These are phyloP conservation scores for Amphilophus citrinellus DNA, from an alignment of 2,113 vertebrate genomes.

Conservation along the genomic window DNA sequence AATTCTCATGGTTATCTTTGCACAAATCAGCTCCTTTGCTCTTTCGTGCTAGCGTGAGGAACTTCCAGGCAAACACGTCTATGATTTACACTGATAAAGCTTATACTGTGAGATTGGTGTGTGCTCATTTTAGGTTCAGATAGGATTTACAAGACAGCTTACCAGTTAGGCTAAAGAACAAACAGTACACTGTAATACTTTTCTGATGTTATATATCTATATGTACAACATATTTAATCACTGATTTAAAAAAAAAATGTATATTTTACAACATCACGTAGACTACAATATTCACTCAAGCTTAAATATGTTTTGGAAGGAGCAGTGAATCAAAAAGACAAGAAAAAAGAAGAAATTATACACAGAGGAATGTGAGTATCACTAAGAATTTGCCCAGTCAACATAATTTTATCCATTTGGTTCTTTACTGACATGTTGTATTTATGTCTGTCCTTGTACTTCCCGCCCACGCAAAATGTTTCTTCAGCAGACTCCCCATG, in stretches of 20 bases:
- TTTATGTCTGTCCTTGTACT: conserved; percentile 45
- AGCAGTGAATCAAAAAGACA: background rate
- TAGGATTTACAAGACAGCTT: background rate
- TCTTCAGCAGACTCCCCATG: conserved; percentile 24
- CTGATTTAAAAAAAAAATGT: background rate
- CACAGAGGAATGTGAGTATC: background rate
- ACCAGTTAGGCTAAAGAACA: background rate
- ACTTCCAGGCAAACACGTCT: conserved; percentile 9
- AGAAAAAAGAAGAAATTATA: background rate
- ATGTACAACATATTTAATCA: background rate
- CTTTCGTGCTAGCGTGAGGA: background rate
- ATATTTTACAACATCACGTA: background rate
- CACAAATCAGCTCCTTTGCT: background rate
- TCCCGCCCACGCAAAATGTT: conserved; percentile 34
- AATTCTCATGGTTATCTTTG: background rate
- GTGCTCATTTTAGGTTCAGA: background rate
- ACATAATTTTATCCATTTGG: conserved; percentile 16
- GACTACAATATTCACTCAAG: background rate
- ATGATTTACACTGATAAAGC: background rate
- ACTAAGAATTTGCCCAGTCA: background rate
- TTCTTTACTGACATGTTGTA: conserved; percentile 28
- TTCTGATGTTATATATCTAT: background rate
- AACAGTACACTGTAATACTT: background rate
- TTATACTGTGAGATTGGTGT: background rate
- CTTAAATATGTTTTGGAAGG: background rate